These are phyloP conservation scores for Tetramorium alpestre DNA, from an alignment of 1,140 invertebrate species.

Conservation along the genomic window DNA sequence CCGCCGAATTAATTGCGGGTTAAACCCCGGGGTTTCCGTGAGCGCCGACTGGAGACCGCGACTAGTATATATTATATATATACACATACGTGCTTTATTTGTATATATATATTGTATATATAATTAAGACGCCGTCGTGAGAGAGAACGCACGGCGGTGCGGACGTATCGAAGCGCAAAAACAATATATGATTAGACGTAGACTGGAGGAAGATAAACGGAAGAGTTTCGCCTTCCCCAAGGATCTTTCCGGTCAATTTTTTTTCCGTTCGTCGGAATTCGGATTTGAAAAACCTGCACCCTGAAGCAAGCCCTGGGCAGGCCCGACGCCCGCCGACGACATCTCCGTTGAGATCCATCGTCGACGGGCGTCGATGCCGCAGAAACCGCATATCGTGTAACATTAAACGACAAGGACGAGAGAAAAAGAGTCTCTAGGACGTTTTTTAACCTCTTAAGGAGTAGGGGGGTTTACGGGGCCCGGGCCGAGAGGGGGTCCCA, in stretches of 20 bases:
- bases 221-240: slow-evolving; percentile 32
- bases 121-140: slow-evolving; percentile 27
- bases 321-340: neutral
- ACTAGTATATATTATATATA: slow-evolving; percentile 47
- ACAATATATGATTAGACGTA: neutral
- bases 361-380: slow-evolving; percentile 5
- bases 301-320: slow-evolving; percentile 11
- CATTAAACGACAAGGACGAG: slow-evolving; percentile 36
- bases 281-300: neutral
- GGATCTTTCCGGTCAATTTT: neutral
- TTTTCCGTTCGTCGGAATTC: neutral
- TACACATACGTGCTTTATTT: slow-evolving; percentile 47
- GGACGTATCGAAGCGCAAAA: neutral
- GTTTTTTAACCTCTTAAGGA: slow-evolving; percentile 36
- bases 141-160: neutral
- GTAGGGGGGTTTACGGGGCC: neutral
- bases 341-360: neutral
- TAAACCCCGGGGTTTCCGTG: slow-evolving; percentile 3
- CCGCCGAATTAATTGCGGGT: neutral
- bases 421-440: slow-evolving; percentile 5
- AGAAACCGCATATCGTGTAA: slow-evolving; percentile 7
- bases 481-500: neutral
- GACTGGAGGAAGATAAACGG: slow-evolving; percentile 15
- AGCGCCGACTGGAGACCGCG: neutral
- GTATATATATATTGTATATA: slow-evolving; percentile 53